Evolutionary conservation across 2,888 invertebrate genomes (phyloP).

Genomic region (Drosophila silvestris): DNA sequence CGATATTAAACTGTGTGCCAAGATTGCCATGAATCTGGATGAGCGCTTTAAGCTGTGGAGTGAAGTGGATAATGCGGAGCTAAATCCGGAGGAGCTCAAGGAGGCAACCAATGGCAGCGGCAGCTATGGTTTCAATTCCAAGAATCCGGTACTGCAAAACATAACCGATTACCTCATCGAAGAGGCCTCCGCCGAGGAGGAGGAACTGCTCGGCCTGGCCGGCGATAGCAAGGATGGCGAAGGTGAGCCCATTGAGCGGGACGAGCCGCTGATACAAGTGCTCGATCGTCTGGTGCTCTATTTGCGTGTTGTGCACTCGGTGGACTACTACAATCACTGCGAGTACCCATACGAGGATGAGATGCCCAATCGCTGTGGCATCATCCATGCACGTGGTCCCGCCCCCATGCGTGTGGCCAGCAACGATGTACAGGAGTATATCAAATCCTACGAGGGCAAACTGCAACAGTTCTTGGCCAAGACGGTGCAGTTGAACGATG

Average conservation of each 20-base stretch:
- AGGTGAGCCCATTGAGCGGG: constrained; percentile 88
- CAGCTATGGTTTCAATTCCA: constrained; percentile 90
- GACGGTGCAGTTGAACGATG: constrained; percentile 89
- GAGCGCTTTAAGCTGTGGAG: constrained; percentile 92
- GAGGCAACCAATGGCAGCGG: constrained; percentile 48
- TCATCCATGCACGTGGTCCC: constrained; percentile 97
- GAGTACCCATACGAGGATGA: constrained; percentile 99
- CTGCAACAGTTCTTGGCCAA: constrained; percentile 95
- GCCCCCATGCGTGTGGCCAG: constrained; percentile 91
- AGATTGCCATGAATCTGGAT: constrained; percentile 96
- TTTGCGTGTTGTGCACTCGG: constrained; percentile 97
- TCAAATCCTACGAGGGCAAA: constrained; percentile 94
- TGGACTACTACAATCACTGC: constrained; percentile 99
- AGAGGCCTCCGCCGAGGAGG: constrained; percentile 99
- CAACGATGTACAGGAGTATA: constrained; percentile 88
- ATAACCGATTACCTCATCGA: constrained; percentile 99
- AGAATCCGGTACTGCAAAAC: constrained; percentile 97
- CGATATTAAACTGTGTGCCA: constrained; percentile 96
- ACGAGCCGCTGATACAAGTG: constrained; percentile 90
- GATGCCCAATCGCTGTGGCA: constrained; percentile 99
- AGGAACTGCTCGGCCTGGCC: constrained; percentile 91
- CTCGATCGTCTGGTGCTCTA: constrained; percentile 94
- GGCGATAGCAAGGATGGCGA: constrained; percentile 86
- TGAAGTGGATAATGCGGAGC: constrained; percentile 14
- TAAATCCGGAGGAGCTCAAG: constrained; percentile 9